Percentiles rank a stretch among this genome's conserved stretches.
phyloP scores from a whole-genome alignment of 2,888 invertebrate genomes.

The Hemistola chrysoprasaria region DNA sequence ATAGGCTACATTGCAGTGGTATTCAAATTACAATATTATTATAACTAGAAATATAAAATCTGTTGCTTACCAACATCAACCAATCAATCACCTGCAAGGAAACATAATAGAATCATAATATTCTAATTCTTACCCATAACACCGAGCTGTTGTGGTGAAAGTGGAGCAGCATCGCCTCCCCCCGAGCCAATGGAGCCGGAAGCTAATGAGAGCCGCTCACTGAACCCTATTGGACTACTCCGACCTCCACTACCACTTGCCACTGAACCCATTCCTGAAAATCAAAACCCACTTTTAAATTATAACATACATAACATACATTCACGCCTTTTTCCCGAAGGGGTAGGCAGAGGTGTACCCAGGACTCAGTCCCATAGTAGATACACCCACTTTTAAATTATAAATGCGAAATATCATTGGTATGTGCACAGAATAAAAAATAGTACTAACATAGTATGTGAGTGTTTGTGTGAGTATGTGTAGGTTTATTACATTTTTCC shows the following conservation, averaged over 20 bases:
- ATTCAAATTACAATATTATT: slow-evolving; percentile 17
- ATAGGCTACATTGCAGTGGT: no score
- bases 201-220: slow-evolving; percentile 86
- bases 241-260: slow-evolving; percentile 85
- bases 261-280: slow-evolving; percentile 83
- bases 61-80: slow-evolving; percentile 35
- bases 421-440: no score
- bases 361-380: no score
- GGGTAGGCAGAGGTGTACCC: no score
- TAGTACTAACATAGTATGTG: no score
- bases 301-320: no score
- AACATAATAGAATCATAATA: slow-evolving; percentile 18
- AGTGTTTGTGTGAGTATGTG: no score
- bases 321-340: no score
- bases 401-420: no score
- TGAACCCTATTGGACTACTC: slow-evolving; percentile 82
- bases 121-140: slow-evolving; percentile 90
- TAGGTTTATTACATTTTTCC: no score
- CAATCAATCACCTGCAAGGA: slow-evolving; percentile 1
- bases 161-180: slow-evolving; percentile 82
- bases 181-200: slow-evolving; percentile 85
- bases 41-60: background rate
- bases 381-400: no score
- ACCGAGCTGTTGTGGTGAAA: slow-evolving; percentile 94
- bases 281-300: no score